Evolutionary conservation across 64 coral and sea anemone species (phyloP), one percentile per base, ranked within the genome.

Genomic region (Stylophora pistillata): DNA sequence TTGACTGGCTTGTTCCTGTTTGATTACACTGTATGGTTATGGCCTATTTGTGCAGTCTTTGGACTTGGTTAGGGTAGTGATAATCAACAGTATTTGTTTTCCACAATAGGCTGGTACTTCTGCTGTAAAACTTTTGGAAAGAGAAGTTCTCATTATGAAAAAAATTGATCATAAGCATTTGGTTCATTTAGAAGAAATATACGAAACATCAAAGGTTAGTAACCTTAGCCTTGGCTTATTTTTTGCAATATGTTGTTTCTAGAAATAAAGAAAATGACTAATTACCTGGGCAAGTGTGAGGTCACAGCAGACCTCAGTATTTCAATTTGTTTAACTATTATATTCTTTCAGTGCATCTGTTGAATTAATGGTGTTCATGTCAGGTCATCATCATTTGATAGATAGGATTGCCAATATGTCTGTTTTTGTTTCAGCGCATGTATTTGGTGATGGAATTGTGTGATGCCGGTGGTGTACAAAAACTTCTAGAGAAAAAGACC

Each of bases 141-240:
- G 96, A 85, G 96, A 99, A 76, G 96, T 99, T 54, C 76, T 95
- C 63, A 99, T 99, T 18, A 90, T 99, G 93, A 99, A 99, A 73
- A 99, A 90, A 54, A 93, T 99, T 88, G 90, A 99, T 18, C 96
- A 99, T 69, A 81, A 99, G n/a, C 96, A 99, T 93, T 82, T 99
- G 30, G 60, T 99, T 33, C 92, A 95, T 69, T 41, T 99, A 57
- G 93, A 99, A 55, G 96, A 95, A 64, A 89, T 99, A 71, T 99
- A 99, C 90, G 96, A 99, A 86, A 99, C 96, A 41, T 92, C 96
- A 53, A 99, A 92, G 88, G 96, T 99, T 88, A 23, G 58, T 32
- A 10, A 2, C 18, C 18, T 0, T 58, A 62, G 6, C 55, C 27
- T 16, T 69, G 7, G 3, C 37, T 47, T 47, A 47, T 47, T 47